Evolutionary conservation across 2,113 vertebrate genomes (phyloP).

Genomic region (Scalopus aquaticus): DNA sequence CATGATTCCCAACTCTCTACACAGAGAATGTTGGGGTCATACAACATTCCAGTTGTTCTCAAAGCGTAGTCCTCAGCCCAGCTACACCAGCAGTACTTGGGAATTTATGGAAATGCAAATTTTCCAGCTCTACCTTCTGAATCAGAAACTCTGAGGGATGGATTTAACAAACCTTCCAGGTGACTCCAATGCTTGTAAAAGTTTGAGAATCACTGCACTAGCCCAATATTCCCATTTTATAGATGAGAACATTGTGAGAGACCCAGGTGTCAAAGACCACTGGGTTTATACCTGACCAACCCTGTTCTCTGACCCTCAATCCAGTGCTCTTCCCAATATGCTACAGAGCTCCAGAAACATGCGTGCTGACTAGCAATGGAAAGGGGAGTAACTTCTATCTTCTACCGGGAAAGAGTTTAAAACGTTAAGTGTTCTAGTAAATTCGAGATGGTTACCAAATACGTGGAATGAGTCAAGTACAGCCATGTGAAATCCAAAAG

Average conservation of each 20-base stretch:
- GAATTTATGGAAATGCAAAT: neutral
- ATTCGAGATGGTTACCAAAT: constrained; percentile 34
- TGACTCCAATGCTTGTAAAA: neutral
- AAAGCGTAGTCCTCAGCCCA: neutral
- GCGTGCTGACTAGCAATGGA: neutral
- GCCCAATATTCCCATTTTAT: neutral
- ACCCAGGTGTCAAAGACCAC: constrained; percentile 23
- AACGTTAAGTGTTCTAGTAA: constrained; percentile 47
- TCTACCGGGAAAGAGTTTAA: constrained; percentile 48
- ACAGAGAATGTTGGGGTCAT: neutral
- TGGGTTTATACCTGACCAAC: neutral
- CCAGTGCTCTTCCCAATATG: neutral
- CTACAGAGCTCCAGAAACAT: neutral
- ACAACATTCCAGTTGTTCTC: neutral
- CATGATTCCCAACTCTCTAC: neutral
- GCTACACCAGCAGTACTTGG: neutral
- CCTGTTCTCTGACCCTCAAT: neutral
- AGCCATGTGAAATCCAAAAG: constrained; percentile 62
- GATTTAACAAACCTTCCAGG: neutral
- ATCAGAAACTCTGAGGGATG: neutral
- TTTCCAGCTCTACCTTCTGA: neutral
- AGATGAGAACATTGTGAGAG: neutral
- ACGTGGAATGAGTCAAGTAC: constrained; percentile 65
- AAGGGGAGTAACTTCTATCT: neutral
- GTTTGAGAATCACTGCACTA: neutral